Percentiles rank a stretch among this genome's conserved stretches.
phyloP scores from a whole-genome alignment of 2,113 vertebrate genomes.

The Tupaia chinensis region DNA sequence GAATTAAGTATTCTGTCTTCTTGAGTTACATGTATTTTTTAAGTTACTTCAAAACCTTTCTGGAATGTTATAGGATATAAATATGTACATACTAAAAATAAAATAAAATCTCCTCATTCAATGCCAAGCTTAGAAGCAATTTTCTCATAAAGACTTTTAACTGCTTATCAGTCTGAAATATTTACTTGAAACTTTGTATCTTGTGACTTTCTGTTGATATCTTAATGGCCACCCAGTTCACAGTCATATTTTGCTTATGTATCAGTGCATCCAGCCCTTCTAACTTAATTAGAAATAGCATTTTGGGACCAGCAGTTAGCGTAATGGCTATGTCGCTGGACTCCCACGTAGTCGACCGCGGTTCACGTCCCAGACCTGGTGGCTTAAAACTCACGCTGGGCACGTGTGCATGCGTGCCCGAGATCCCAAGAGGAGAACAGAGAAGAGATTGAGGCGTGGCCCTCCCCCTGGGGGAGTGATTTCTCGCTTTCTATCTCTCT shows the following conservation, averaged over 20 bases:
- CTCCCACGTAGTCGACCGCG: too few relatives aligned
- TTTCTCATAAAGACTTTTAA: constrained; percentile 55
- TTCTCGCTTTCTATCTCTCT: too few relatives aligned
- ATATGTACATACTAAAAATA: constrained; percentile 50
- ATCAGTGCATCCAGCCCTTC: not conserved
- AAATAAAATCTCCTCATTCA: constrained; percentile 62
- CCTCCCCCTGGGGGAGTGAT: too few relatives aligned
- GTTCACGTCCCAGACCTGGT: too few relatives aligned
- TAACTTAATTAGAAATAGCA: not conserved
- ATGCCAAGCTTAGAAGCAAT: constrained; percentile 50
- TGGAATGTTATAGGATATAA: constrained; percentile 37
- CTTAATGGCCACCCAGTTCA: not conserved
- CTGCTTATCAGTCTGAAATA: constrained; percentile 39
- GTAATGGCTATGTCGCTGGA: too few relatives aligned
- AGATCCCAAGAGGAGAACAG: too few relatives aligned
- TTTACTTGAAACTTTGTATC: constrained; percentile 42
- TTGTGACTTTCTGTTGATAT: not conserved
- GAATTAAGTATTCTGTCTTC: constrained; percentile 44
- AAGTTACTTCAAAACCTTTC: constrained; percentile 44
- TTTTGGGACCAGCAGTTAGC: too few relatives aligned
- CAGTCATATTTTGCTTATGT: not conserved
- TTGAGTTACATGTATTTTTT: constrained; percentile 26
- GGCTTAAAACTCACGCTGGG: too few relatives aligned
- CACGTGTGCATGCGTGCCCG: too few relatives aligned
- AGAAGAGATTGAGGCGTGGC: too few relatives aligned